Base-by-base conservation (phyloP, 2,888 invertebrate genomes). In the Mantis religiosa region DNA sequence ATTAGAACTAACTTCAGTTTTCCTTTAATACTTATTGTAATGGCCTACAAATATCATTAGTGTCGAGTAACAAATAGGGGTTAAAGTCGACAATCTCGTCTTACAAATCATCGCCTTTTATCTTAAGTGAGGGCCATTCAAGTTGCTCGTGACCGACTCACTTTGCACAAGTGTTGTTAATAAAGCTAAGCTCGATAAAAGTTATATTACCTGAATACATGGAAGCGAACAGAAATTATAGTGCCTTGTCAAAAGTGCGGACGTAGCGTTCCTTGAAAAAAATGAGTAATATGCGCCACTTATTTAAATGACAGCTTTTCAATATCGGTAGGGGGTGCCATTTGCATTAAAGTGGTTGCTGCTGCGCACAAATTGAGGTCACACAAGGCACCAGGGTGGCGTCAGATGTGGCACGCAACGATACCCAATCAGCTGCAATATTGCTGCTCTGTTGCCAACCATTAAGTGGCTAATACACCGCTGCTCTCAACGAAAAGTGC, bases 251-350 rank as follows among this genome's bases (percentile, higher is more conserved):
- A 1, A 71, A 71, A 20, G 25, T 20, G 54, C 54, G 54, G 54
- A 71, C 54, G 54, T 71, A 25, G 25, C 54, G 20, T 71, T 71
- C 54, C 54, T 71, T 71, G 54, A 71, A 25, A 41, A n/a, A 71
- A 71, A 25, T 71, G 54, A 71, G 25, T 71, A 71, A 71, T 71
- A 71, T 20, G 54, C 20, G 54, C 54, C 81, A 41, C 86, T 84
- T 84, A 84, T n/a, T 71, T 20, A 86, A 86, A 86, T 86, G 81
- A 86, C 28, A 86, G 71, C 54, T n/a, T 86, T 81, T 27, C 81
- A 81, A 86, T 86, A 71, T 20, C 28, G 30, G 81, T n/a, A 4
- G 54, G 54, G n/a, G 54, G 27, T 81, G 71, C 28, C 28, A 81
- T 81, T 85, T 85, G 85, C 85, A 54, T 85, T 85, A 27, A 85